These are phyloP conservation scores for Pyrrhia umbra DNA, from an alignment of 2,888 invertebrate species.

Conservation along the genomic window DNA sequence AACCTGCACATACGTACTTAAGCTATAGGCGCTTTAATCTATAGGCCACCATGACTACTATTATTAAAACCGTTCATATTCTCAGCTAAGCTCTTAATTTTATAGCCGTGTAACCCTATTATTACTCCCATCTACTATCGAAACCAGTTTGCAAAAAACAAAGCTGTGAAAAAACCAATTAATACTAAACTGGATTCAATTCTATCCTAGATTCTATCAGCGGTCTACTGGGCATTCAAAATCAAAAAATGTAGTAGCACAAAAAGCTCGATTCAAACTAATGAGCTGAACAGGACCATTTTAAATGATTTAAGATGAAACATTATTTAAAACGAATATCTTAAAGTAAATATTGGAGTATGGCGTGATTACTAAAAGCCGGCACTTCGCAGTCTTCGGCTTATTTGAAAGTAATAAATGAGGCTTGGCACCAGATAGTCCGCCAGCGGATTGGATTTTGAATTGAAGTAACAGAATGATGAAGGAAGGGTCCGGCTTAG, in stretches of 20 bases:
- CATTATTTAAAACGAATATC: neutral
- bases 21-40: no score
- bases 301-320: slow-evolving; percentile 2
- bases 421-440: slow-evolving; percentile 62
- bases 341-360: slow-evolving; percentile 14
- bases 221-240: neutral
- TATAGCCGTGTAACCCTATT: neutral
- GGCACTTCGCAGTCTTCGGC: slow-evolving; percentile 14
- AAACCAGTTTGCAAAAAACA: neutral
- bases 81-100: neutral
- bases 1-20: no score
- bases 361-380: slow-evolving; percentile 19
- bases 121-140: neutral
- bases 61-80: neutral
- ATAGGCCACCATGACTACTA: no score
- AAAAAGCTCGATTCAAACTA: slow-evolving; percentile 9
- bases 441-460: slow-evolving; percentile 69
- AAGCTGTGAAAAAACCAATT: neutral
- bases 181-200: neutral
- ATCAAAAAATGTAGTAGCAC: neutral
- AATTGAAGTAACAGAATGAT: slow-evolving; percentile 76
- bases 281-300: neutral
- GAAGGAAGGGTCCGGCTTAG: slow-evolving; percentile 66
- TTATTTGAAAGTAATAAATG: slow-evolving; percentile 65
- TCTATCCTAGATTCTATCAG: neutral